Conservation (phyloP, 2,113 vertebrate genomes). For the Myotis yumanensis region DNA sequence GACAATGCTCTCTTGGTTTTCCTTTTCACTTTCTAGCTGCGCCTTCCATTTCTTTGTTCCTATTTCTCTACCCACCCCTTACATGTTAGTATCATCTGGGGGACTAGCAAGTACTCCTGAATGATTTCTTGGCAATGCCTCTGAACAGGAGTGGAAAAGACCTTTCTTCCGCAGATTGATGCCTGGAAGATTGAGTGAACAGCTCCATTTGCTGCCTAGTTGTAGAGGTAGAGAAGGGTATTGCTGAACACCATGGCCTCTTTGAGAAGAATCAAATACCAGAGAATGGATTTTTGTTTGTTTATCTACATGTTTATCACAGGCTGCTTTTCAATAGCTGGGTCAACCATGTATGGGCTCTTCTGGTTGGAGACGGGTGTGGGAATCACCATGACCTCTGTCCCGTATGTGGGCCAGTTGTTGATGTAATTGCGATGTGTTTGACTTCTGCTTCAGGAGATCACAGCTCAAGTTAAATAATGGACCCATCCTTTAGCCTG, state of each 20-base stretch:
- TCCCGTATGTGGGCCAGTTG: not conserved
- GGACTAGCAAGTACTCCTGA: not conserved
- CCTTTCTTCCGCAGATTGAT: not conserved
- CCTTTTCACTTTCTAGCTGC: not conserved
- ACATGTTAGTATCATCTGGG: not conserved
- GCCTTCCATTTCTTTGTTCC: not conserved
- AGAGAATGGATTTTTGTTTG: not conserved
- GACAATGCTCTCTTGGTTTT: not conserved
- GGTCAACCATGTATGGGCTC: not conserved
- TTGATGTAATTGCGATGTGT: not conserved
- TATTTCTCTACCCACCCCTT: not conserved
- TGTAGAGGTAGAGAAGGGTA: not conserved
- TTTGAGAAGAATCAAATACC: slow-evolving; percentile 28
- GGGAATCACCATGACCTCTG: not conserved
- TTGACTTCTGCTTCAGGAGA: slow-evolving; percentile 16
- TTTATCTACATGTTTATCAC: not conserved
- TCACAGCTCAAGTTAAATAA: not conserved
- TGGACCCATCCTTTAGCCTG: not conserved
- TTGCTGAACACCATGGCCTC: not conserved
- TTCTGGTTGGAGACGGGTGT: not conserved
- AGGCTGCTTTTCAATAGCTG: not conserved
- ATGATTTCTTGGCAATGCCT: not conserved
- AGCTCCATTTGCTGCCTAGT: not conserved
- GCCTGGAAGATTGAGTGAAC: not conserved
- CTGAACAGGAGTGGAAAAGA: not conserved